Base-by-base conservation (phyloP, 2,113 vertebrate species). In the Brachypteracias leptosomus region DNA sequence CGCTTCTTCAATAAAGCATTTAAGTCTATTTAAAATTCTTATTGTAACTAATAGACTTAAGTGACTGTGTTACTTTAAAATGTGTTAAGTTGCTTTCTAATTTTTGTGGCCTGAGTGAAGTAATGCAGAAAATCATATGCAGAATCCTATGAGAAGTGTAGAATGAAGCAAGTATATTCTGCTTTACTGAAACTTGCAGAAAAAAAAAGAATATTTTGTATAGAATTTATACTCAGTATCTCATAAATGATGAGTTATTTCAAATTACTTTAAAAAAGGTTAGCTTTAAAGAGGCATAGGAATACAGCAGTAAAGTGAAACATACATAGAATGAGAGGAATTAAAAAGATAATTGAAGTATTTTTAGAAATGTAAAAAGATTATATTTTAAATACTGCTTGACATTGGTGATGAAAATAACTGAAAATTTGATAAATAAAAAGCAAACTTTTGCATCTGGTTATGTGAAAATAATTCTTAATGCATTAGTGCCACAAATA, bases 391-490 rank as follows among this genome's bases (percentile, higher is more conserved):
- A 85, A 38, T 54, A 47, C 2, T 61, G 3, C 13, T 68, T 67
- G 54, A 81, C 82, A 52, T 13, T 88, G 73, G 42, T 80, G 4
- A 91, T 25, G 10, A 74, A 88, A 91, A 28, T 31, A 90, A 38
- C 49, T 81, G 28, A 74, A 61, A 93, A 61, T n/a, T 36, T 13
- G 11, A 29, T 52, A 66, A 79, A 74, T 76, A 66, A 33, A 67
- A 63, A 31, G 4, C 2, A 80, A 89, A 61, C 15, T 79, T 79
- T 84, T 93, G 28, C 46, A 90, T 97, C 89, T 94, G 38, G 16
- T 95, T 94, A 86, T 85, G 93, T 96, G 96, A 97, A 96, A 97
- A 93, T 79, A 93, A 94, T 95, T 96, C 31, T 90, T 92, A 95
- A 92, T 88, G 36, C 75, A 77, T 83, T 94, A 95, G 42, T 95